Conservation (phyloP, 2,888 invertebrate genomes). For the Eulithis testata region DNA sequence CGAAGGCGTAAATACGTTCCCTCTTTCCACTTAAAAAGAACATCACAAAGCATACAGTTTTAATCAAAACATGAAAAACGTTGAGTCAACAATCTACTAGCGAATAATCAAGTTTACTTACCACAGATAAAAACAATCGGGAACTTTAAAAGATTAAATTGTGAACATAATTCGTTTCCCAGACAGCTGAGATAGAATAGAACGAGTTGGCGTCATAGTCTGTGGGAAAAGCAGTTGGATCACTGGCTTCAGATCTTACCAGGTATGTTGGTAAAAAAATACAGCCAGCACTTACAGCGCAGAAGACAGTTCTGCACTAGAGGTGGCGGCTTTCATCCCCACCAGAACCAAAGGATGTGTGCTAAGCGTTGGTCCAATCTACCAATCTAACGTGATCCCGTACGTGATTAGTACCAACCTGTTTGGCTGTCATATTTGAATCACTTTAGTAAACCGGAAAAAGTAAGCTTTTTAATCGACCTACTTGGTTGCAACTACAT, state of each 20-base stretch:
- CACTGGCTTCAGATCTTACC: background rate
- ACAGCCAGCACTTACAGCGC: no score
- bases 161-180: slow-evolving; percentile 53
- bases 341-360: no score
- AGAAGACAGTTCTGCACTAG: no score
- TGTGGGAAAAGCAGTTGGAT: background rate
- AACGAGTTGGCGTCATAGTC: slow-evolving; percentile 37
- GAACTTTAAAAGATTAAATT: slow-evolving; percentile 57
- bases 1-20: background rate
- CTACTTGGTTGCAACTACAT: no score
- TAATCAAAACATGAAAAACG: slow-evolving; percentile 24
- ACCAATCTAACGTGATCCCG: no score
- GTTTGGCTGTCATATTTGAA: no score
- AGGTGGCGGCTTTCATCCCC: no score
- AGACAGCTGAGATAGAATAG: slow-evolving; percentile 47
- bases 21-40: background rate
- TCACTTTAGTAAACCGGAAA: no score
- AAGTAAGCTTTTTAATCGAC: no score
- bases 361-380: no score
- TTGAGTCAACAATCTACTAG: slow-evolving; percentile 30
- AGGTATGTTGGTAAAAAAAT: no score
- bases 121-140: slow-evolving; percentile 46
- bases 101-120: slow-evolving; percentile 42
- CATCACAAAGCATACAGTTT: slow-evolving; percentile 5
- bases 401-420: no score